phyloP scores from a whole-genome alignment of 2,888 invertebrate genomes.

The Holacanthella duospinosa region DNA sequence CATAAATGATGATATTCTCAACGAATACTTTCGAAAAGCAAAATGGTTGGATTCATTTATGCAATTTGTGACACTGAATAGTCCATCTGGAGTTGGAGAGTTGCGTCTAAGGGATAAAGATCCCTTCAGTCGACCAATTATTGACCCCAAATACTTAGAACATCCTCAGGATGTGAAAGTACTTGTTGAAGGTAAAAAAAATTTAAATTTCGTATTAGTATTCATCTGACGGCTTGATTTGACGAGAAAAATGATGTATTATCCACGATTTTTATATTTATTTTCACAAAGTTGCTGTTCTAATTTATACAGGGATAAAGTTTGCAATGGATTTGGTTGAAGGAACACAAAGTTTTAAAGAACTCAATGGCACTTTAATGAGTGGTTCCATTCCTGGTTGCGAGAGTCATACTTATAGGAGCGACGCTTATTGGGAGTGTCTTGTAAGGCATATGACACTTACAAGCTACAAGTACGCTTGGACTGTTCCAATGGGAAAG shows the following conservation, averaged over 20 bases:
- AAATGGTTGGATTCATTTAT: slow-evolving; percentile 16
- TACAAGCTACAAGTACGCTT: slow-evolving; percentile 19
- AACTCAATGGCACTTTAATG: slow-evolving; percentile 10
- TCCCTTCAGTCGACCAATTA: slow-evolving; percentile 13
- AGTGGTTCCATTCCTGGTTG: slow-evolving; percentile 13
- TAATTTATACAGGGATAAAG: slow-evolving; percentile 15
- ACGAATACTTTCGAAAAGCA: slow-evolving; percentile 8
- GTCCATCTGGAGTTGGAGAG: slow-evolving; percentile 11
- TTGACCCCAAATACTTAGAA: slow-evolving; percentile 21
- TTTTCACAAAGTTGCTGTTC: not conserved
- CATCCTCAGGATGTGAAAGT: slow-evolving; percentile 8
- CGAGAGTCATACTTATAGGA: slow-evolving; percentile 13
- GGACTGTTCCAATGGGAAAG: slow-evolving; percentile 19
- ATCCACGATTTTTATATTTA: not conserved
- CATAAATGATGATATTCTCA: not conserved
- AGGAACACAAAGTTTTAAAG: slow-evolving; percentile 12
- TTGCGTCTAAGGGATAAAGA: slow-evolving; percentile 13
- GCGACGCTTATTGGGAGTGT: slow-evolving; percentile 16
- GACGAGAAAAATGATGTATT: too few species aligned
- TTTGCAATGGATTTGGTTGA: slow-evolving; percentile 19
- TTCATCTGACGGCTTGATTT: too few species aligned
- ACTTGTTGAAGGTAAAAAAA: slow-evolving; percentile 20
- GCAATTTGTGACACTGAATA: slow-evolving; percentile 12
- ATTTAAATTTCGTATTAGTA: too few species aligned
- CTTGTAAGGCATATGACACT: slow-evolving; percentile 13